phyloP scores from a whole-genome alignment of 2,797 vertebrate genomes.

The Anguilla anguilla region DNA sequence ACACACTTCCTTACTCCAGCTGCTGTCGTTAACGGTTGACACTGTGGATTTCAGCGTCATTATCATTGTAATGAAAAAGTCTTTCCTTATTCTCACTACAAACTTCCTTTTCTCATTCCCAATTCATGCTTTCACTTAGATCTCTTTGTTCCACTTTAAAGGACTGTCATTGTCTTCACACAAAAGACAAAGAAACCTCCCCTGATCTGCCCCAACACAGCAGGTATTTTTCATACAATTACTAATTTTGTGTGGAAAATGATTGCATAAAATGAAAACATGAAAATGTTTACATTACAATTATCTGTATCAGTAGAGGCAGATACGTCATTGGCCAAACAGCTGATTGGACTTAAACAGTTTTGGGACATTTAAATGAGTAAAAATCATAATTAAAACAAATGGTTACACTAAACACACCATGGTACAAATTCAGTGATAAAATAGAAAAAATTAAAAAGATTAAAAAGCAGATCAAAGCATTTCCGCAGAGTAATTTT shows the following conservation, averaged over 20 bases:
- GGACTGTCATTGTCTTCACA: background rate
- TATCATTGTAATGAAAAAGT: background rate
- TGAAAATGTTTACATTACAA: background rate
- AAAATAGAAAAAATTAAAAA: background rate
- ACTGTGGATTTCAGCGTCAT: background rate
- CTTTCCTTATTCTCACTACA: conserved; percentile 11
- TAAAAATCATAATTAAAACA: background rate
- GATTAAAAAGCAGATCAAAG: background rate
- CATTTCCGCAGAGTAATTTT: background rate
- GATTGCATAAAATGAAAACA: background rate
- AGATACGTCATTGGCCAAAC: background rate
- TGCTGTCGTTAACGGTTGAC: background rate
- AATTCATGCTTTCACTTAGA: background rate
- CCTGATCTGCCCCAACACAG: background rate
- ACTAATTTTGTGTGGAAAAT: background rate
- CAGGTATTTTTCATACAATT: background rate
- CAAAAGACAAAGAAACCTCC: background rate
- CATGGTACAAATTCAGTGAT: background rate
- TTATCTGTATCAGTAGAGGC: background rate
- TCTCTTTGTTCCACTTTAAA: background rate
- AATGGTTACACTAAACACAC: background rate
- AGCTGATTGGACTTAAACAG: background rate
- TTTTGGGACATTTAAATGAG: background rate
- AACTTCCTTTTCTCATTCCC: background rate
- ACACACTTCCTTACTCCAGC: background rate